Base-by-base conservation (phyloP, 2,888 invertebrate species). In the Cantharis lateralis region DNA sequence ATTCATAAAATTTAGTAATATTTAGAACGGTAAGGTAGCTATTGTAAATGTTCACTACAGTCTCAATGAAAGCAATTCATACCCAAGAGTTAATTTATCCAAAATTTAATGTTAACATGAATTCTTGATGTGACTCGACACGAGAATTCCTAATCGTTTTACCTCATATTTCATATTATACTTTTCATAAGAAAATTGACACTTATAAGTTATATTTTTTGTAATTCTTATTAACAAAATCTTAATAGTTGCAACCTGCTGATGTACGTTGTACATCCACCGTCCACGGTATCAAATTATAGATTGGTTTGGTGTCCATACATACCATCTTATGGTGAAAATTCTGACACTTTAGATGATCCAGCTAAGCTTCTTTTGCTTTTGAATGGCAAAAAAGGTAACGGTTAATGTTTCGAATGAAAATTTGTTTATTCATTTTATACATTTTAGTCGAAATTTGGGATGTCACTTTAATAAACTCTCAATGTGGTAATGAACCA, bases 261-360 rank as follows among this genome's bases (percentile, higher is more conserved):
- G 75, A 89, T 93, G 13, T 92, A 93, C 85, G 90, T 93, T 7
- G 89, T 89, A 48, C 90, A 92, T 76, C 88, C 89, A 26, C 87
- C 62, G 16, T 74, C 71, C 32, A 74, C 16, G 63, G 62, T 82
- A 26, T 82, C 81, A 9, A 88, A 87, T 81, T 88, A 85, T 72
- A 82, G 87, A 81, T 93, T 98, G 64, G 95, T 97, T 83, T 98
- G 98, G 98, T 98, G 98, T 86, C 97, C 97, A 0, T 98, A 94
- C 89, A 93, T 97, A 78, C 95, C 96, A 0, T 91, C 91, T 75
- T 92, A 92, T 79, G 93, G 92, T 7, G 88, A 88, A 76, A 87
- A 88, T 68, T 79, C 86, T 3, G 88, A 90, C 3, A 90, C 91
- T 0, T 92, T 93, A 81, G 93, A 93, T 64, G 94, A 94, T 83